Percentiles rank a stretch among this genome's conserved stretches.
phyloP scores from a whole-genome alignment of 2,797 vertebrate genomes.

The Phataginus tricuspis region DNA sequence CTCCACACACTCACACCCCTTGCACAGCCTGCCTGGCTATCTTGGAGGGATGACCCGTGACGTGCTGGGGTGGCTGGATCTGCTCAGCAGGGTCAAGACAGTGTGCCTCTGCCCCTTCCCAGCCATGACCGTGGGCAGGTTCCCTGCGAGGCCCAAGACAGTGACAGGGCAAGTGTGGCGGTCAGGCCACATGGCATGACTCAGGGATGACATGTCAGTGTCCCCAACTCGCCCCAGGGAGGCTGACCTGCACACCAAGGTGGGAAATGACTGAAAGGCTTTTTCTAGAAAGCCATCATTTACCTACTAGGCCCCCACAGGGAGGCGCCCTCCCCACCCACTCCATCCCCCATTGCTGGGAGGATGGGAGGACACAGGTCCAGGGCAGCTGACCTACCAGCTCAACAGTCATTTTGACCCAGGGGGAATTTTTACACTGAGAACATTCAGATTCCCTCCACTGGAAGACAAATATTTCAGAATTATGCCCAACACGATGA shows the following conservation, averaged over 20 bases:
- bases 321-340: fast-evolving
- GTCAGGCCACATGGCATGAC: background rate
- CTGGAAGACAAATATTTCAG: background rate
- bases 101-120: background rate
- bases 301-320: background rate
- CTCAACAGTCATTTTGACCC: background rate
- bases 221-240: no score
- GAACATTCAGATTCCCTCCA: background rate
- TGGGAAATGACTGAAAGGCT: background rate
- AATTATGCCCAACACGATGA: background rate
- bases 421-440: background rate
- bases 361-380: fast-evolving
- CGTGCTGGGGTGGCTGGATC: background rate
- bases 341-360: background rate
- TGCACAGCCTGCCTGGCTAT: background rate
- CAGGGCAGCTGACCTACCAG: background rate
- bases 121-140: background rate
- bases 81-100: background rate
- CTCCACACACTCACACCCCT: no score
- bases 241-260: background rate
- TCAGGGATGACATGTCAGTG: background rate
- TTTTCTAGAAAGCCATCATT: background rate
- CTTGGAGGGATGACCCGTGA: background rate
- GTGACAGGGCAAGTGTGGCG: background rate
- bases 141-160: background rate